Evolutionary conservation across 1,140 invertebrate species (phyloP).

Genomic region (Oscheius sp.): DNA sequence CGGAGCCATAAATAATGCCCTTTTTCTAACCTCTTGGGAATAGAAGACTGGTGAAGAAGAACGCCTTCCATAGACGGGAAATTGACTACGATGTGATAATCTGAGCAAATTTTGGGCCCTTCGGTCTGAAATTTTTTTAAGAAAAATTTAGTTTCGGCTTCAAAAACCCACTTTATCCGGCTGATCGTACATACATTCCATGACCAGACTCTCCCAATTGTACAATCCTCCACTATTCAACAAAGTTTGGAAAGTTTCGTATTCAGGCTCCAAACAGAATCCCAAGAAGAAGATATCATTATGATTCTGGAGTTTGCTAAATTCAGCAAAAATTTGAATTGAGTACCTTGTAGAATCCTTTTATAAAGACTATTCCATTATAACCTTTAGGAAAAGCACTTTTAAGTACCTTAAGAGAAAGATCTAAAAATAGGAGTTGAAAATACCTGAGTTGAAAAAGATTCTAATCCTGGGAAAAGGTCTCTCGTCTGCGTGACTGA

Average conservation of each 20-base stretch:
- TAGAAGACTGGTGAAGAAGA: conserved; percentile 27
- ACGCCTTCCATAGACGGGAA: conserved; percentile 28
- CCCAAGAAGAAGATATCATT: conserved; percentile 34
- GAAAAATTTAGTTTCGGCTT: too few relatives aligned
- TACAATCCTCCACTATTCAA: background rate
- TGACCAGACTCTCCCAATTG: background rate
- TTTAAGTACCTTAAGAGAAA: conserved; percentile 22
- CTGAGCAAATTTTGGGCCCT: background rate
- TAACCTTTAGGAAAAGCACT: conserved; percentile 21
- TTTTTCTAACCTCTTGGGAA: conserved; percentile 1
- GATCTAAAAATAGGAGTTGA: background rate
- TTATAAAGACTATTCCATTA: conserved; percentile 25
- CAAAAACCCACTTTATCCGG: too few relatives aligned
- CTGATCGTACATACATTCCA: too few relatives aligned
- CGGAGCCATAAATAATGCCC: background rate
- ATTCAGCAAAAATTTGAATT: background rate
- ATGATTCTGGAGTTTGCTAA: background rate
- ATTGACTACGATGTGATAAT: conserved; percentile 21
- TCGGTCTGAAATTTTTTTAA: background rate
- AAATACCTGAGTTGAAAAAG: conserved; percentile 23
- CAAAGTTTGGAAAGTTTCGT: conserved; percentile 16
- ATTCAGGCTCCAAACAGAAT: conserved; percentile 21
- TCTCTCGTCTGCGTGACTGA: conserved; percentile 30
- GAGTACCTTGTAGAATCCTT: conserved; percentile 20
- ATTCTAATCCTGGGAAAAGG: conserved; percentile 27